Conservation (phyloP, 2,888 invertebrate species). For the Holacanthella duospinosa region DNA sequence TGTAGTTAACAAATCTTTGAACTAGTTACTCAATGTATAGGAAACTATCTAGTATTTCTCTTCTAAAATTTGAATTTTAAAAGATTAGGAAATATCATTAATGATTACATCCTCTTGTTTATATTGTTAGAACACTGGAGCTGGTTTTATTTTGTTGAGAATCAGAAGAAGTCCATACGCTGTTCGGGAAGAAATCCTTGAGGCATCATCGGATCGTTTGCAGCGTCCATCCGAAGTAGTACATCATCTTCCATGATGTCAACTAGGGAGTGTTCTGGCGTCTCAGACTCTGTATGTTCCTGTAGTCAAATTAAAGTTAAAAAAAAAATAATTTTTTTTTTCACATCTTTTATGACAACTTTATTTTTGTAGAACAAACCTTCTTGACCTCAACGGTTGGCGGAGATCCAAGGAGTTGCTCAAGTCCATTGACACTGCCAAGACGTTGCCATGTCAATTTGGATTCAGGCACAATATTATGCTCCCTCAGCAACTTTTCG, state of each 20-base stretch:
- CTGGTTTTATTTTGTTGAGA: no score
- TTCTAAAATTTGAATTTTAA: no score
- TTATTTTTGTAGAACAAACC: no score
- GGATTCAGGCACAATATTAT: constrained; percentile 47
- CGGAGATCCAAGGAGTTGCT: constrained; percentile 7
- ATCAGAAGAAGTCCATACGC: not conserved
- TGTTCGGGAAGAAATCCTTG: not conserved
- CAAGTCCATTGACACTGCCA: constrained; percentile 20
- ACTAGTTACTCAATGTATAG: no score
- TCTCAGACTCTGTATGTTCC: not conserved
- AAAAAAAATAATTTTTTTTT: no score
- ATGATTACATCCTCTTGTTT: no score
- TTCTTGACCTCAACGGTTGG: constrained; percentile 27
- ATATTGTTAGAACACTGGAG: no score
- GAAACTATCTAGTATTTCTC: no score
- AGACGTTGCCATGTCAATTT: constrained; percentile 50
- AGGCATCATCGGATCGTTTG: not conserved
- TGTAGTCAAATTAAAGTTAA: not conserved
- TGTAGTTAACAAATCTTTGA: no score
- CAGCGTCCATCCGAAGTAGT: not conserved
- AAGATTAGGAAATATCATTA: no score
- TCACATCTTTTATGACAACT: no score
- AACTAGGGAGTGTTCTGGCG: not conserved
- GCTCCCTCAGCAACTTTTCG: constrained; percentile 20
- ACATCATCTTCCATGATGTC: not conserved